phyloP scores from a whole-genome alignment of 2,113 vertebrate genomes.

The Natator depressus region DNA sequence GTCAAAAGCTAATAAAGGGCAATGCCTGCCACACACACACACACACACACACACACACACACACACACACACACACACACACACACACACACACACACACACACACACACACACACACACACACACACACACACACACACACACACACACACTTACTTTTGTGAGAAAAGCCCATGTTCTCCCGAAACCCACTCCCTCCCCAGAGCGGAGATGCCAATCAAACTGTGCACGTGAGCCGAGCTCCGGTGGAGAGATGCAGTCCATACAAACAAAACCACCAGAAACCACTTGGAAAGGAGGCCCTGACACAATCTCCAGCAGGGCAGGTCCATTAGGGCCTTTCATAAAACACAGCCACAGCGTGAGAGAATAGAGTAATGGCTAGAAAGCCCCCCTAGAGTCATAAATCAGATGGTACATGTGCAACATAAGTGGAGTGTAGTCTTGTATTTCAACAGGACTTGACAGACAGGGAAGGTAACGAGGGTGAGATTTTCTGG shows the following conservation, averaged over 20 bases:
- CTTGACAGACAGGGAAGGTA: constrained; percentile 56
- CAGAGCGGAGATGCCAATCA: constrained; percentile 69
- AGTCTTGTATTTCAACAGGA: constrained; percentile 70
- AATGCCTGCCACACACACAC: constrained; percentile 35
- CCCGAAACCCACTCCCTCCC: constrained; percentile 55
- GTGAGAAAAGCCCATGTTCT: constrained; percentile 55
- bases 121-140: background rate
- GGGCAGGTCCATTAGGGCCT: constrained; percentile 66
- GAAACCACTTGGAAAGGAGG: constrained; percentile 39
- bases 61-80: too few species aligned
- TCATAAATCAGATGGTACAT: constrained; percentile 71
- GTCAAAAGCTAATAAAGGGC: constrained; percentile 71
- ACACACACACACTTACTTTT: too few species aligned
- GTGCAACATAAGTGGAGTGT: constrained; percentile 66
- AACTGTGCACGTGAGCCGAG: constrained; percentile 62
- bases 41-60: too few species aligned
- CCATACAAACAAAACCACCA: constrained; percentile 72
- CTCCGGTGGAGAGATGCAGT: constrained; percentile 64
- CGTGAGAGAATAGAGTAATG: constrained; percentile 59
- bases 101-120: background rate
- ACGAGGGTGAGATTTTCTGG: constrained; percentile 52
- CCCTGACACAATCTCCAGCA: constrained; percentile 61
- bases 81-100: background rate
- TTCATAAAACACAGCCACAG: constrained; percentile 69
- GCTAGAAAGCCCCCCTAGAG: constrained; percentile 57